Evolutionary conservation across 2,797 vertebrate genomes (phyloP).

Genomic region (Octomys mimax): DNA sequence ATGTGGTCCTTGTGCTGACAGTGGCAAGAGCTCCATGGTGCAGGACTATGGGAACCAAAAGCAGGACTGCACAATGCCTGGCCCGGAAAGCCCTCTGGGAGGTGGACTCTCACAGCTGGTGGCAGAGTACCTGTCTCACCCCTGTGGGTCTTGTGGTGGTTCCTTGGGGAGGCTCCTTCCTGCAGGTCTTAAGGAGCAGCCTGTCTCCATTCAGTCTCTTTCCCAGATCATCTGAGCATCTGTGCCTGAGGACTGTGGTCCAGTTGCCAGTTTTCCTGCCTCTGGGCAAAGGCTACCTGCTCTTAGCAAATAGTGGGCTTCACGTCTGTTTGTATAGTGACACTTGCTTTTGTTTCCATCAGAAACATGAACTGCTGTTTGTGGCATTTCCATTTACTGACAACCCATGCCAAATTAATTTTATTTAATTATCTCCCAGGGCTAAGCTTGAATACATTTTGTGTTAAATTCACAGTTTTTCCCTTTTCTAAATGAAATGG

Average conservation of each 20-base stretch:
- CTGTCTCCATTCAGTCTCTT: neutral
- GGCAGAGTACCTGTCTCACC: rapidly evolving
- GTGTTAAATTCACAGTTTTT: constrained; percentile 92
- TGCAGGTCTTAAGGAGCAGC: neutral
- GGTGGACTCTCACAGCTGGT: neutral
- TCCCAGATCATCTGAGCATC: neutral
- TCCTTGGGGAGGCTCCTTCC: neutral
- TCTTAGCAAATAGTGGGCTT: constrained; percentile 73
- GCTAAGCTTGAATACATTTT: constrained; percentile 92
- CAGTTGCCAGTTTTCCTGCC: neutral
- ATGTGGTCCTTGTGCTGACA: rapidly evolving
- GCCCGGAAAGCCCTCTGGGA: neutral
- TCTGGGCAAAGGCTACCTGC: constrained; percentile 43
- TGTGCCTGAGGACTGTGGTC: constrained; percentile 59
- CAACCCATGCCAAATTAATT: constrained; percentile 92
- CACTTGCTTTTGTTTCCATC: constrained; percentile 87
- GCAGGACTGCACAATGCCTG: neutral
- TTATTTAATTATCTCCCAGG: constrained; percentile 93
- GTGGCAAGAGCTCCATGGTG: rapidly evolving
- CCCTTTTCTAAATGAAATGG: constrained; percentile 90
- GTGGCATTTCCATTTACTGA: constrained; percentile 89
- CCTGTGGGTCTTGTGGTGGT: rapidly evolving
- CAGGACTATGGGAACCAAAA: neutral
- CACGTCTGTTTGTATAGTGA: constrained; percentile 81
- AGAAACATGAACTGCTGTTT: constrained; percentile 79